Conservation (phyloP, 2,113 vertebrate genomes). For the Strix aluco region DNA sequence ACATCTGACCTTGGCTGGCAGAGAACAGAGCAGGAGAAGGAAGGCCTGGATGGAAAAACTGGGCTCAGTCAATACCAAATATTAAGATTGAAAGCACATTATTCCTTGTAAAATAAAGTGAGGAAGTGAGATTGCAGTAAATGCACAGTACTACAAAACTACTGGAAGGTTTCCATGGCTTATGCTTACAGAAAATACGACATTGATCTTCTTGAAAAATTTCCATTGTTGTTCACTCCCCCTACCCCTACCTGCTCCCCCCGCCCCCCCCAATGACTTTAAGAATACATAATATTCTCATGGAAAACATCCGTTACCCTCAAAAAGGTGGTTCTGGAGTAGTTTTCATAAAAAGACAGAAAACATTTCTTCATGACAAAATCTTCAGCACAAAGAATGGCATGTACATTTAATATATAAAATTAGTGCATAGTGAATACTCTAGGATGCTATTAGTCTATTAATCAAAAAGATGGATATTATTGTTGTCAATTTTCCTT, state of each 20-base stretch:
- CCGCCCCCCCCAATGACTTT: neutral
- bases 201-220: neutral
- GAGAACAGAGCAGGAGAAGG: neutral
- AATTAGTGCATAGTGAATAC: neutral
- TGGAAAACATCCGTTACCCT: neutral
- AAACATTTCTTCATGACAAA: neutral
- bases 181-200: neutral
- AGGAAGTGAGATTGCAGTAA: neutral
- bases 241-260: rapidly evolving
- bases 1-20: neutral
- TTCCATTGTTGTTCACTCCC: neutral
- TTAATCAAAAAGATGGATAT: neutral
- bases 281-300: neutral
- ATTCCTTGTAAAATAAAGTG: neutral
- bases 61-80: neutral
- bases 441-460: neutral
- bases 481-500: neutral
- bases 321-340: neutral
- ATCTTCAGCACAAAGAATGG: neutral
- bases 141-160: neutral
- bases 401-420: neutral
- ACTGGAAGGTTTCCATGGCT: neutral
- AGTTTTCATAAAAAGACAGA: neutral
- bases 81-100: neutral
- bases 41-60: neutral